Percentiles rank a stretch among this genome's conserved stretches.
phyloP scores from a whole-genome alignment of 1,140 invertebrate genomes.

The Drosophila pruinosa region DNA sequence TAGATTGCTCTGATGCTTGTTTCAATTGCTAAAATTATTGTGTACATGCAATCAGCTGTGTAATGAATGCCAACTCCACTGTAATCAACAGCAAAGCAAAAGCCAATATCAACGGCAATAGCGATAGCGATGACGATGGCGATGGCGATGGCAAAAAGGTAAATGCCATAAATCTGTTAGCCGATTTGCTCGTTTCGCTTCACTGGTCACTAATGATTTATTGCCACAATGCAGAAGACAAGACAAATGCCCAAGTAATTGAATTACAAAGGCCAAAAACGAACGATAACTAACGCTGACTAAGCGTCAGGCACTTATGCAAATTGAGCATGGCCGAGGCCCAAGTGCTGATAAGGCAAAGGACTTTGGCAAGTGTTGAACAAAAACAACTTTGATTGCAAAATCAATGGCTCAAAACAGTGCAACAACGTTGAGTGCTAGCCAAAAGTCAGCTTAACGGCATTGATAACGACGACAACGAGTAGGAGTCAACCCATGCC shows the following conservation, averaged over 20 bases:
- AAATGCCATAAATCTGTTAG: constrained; percentile 62
- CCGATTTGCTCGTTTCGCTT: constrained; percentile 14
- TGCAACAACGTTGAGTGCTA: constrained; percentile 15
- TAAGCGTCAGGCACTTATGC: constrained; percentile 69
- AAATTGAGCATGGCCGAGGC: constrained; percentile 55
- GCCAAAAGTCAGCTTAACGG: constrained; percentile 57
- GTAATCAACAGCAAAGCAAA: constrained; percentile 46
- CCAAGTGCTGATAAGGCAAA: neutral
- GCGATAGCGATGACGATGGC: too few relatives aligned
- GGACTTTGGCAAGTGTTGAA: too few relatives aligned
- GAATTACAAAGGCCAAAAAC: constrained; percentile 66
- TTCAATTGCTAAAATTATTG: constrained; percentile 67
- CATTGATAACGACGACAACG: constrained; percentile 22
- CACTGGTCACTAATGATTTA: constrained; percentile 65
- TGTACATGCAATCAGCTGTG: constrained; percentile 71
- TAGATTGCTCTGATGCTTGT: constrained; percentile 41
- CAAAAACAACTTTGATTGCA: constrained; percentile 65
- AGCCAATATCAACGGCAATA: neutral
- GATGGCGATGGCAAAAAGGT: too few relatives aligned
- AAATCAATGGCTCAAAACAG: constrained; percentile 66
- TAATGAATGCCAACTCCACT: constrained; percentile 61
- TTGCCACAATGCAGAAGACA: constrained; percentile 37
- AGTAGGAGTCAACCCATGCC: too few relatives aligned
- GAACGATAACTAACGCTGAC: constrained; percentile 64
- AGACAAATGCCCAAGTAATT: constrained; percentile 79